Evolutionary conservation across 1,140 invertebrate species (phyloP).

Genomic region (Hycleus phaleratus): DNA sequence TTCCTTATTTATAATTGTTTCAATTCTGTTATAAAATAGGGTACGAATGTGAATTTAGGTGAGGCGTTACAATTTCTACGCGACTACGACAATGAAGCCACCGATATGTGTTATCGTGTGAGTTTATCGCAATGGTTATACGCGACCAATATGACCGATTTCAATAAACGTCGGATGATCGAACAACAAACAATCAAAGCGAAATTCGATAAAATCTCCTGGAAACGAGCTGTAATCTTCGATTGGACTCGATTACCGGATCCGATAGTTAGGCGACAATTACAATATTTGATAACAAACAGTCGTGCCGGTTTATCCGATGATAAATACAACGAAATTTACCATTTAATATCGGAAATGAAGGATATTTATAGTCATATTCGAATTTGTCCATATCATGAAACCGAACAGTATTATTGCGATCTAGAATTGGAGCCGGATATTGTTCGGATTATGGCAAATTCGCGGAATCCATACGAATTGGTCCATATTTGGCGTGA

Average conservation of each 20-base stretch:
- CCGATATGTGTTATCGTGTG: constrained; percentile 60
- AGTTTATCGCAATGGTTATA: constrained; percentile 68
- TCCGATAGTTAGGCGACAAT: constrained; percentile 56
- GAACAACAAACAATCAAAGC: constrained; percentile 60
- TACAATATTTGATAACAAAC: constrained; percentile 60
- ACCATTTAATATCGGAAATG: constrained; percentile 69
- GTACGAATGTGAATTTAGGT: constrained; percentile 58
- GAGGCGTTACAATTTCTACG: constrained; percentile 63
- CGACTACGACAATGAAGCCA: constrained; percentile 64
- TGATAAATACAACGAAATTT: constrained; percentile 66
- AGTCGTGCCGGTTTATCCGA: constrained; percentile 66
- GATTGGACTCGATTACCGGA: constrained; percentile 61
- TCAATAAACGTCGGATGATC: constrained; percentile 61
- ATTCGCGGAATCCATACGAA: constrained; percentile 65
- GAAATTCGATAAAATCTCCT: constrained; percentile 66
- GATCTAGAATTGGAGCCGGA: constrained; percentile 62
- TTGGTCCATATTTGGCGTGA: constrained; percentile 68
- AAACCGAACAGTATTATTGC: constrained; percentile 47
- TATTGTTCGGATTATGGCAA: constrained; percentile 52
- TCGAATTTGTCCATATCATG: constrained; percentile 59
- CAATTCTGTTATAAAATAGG: constrained; percentile 42
- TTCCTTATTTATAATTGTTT: not conserved
- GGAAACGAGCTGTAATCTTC: constrained; percentile 61
- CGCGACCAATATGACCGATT: constrained; percentile 68
- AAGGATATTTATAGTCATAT: constrained; percentile 69